Evolutionary conservation across 2,797 vertebrate species (phyloP), one percentile per base, ranked within the genome.

Genomic region (Danio kyathit): DNA sequence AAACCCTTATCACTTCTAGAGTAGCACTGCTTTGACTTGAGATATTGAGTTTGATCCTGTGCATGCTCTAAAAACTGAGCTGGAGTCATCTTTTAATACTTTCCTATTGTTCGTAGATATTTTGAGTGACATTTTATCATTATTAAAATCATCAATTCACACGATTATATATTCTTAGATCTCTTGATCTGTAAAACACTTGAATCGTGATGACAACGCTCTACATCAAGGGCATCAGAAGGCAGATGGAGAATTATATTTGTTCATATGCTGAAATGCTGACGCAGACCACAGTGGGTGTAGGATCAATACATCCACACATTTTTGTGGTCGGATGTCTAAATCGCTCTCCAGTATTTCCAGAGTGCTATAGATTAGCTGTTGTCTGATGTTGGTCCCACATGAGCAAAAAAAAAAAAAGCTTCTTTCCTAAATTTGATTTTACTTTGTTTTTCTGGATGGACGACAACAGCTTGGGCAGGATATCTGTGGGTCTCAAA

Each of bases 281-380:
- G 81, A 82, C 61, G n/a, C 61, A 48, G 52, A 59, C 75, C 46
- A 43, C 75, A 59, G 29, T 66, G 75, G 52, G 44, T 70, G 66
- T n/a, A 52, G 38, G 67, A 79, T 79, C 77, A 52, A 79, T 79
- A 64, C 57, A n/a, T 63, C 48, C 67, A 44, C 67, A 29, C 66
- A 63, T 79, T 79, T 79, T 54, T 72, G 77, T 79, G 77, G 77
- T 72, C 48, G 38, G 59, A 79, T 79, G 46, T 63, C 67, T 79
- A 79, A 59, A 79, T 54, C 17, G 11, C 59, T 61, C 79, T 79
- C 77, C 77, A 63, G 48, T 72, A 71, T 79, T 79, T 57, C 77
- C 83, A 77, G 83, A 88, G 88, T 90, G 88, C 87, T 88, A 89
- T 90, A 89, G 82, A 59, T 84, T 88, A 89, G 86, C 71, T 88